These are phyloP conservation scores for Oreohelix idahoensis DNA, from an alignment of 1,140 invertebrate species.

Conservation along the genomic window DNA sequence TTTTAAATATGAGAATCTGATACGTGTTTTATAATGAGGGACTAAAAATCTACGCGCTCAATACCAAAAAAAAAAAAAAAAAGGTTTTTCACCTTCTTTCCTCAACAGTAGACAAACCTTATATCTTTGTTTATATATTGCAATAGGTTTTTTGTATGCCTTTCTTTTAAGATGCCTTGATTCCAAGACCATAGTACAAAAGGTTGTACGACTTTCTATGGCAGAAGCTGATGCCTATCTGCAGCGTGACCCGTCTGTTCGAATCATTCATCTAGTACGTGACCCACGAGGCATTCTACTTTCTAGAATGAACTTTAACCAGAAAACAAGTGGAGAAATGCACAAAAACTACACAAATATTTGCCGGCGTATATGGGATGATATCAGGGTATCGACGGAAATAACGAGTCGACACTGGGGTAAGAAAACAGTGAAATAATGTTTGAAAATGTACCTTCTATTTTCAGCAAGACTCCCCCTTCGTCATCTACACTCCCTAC, in stretches of 20 bases:
- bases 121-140: too few relatives aligned
- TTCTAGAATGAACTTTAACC: slow-evolving; percentile 19
- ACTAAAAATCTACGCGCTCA: too few relatives aligned
- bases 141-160: not conserved
- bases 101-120: too few relatives aligned
- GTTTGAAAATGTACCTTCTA: too few relatives aligned
- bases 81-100: too few relatives aligned
- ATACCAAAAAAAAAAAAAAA: too few relatives aligned
- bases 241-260: slow-evolving; percentile 20
- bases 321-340: not conserved
- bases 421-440: too few relatives aligned
- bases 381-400: not conserved
- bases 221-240: slow-evolving; percentile 26
- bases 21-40: too few relatives aligned
- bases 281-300: slow-evolving; percentile 33
- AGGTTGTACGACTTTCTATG: slow-evolving; percentile 36
- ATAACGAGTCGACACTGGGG: slow-evolving; percentile 7
- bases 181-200: slow-evolving; percentile 15
- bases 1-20: too few relatives aligned
- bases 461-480: too few relatives aligned
- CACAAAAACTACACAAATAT: slow-evolving; percentile 22
- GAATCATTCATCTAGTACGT: slow-evolving; percentile 39
- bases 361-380: slow-evolving; percentile 21
- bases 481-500: too few relatives aligned
- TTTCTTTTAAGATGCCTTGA: slow-evolving; percentile 18